phyloP scores from a whole-genome alignment of 1,140 invertebrate genomes.

The Acromyrmex heyeri region DNA sequence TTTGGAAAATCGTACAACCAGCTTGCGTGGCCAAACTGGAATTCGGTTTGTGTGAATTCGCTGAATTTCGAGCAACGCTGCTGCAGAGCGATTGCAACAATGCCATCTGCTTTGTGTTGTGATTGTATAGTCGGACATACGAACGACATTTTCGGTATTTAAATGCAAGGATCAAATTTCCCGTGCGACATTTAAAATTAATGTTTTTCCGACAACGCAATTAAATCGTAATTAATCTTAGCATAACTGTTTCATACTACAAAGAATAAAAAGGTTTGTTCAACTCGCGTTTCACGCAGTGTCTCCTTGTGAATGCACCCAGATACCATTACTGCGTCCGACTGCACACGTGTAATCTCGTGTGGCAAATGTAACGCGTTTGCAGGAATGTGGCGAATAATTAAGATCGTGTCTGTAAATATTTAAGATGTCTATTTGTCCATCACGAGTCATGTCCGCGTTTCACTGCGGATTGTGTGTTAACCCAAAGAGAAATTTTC shows the following conservation, averaged over 20 bases:
- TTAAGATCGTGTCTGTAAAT: slow-evolving; percentile 45
- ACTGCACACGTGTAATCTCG: slow-evolving; percentile 19
- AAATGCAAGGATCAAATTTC: background rate
- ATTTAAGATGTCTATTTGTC: slow-evolving; percentile 39
- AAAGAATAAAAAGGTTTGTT: background rate
- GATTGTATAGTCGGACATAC: background rate
- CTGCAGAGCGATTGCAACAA: background rate
- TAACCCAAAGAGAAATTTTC: background rate
- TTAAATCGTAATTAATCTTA: background rate
- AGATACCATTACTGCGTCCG: slow-evolving; percentile 10
- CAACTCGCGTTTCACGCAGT: background rate
- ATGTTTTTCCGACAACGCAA: background rate
- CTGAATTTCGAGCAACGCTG: background rate
- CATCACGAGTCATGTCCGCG: background rate
- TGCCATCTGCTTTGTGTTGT: background rate
- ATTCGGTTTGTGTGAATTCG: slow-evolving; percentile 39
- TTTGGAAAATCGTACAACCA: slow-evolving; percentile 33
- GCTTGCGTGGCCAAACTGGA: background rate
- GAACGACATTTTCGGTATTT: background rate
- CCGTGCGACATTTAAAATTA: background rate
- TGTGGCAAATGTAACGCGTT: background rate
- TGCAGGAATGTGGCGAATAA: slow-evolving; percentile 45
- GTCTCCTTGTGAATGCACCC: background rate
- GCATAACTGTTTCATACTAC: too few species aligned
- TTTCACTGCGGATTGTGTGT: background rate